Percentiles rank a stretch among this genome's conserved stretches.
Conservation (phyloP, 1,140 invertebrate genomes). For the Agrypnia vestita region DNA sequence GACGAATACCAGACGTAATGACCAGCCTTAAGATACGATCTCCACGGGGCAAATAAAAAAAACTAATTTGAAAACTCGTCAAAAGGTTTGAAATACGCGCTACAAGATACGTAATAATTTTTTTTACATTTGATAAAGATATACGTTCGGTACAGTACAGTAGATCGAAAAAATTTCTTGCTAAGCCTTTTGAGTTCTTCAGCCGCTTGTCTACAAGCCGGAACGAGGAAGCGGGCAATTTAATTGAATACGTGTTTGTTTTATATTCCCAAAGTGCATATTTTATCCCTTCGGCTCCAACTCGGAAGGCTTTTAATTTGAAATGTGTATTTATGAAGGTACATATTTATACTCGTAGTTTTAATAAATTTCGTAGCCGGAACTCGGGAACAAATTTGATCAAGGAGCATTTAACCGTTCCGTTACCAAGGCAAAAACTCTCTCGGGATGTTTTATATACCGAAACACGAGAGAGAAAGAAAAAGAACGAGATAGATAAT, state of each 20-base stretch:
- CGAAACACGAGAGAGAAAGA: no score
- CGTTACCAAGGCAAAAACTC: no score
- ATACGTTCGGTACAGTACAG: background rate
- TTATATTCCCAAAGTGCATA: conserved; percentile 26
- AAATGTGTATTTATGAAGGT: conserved; percentile 1
- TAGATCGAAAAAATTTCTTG: background rate
- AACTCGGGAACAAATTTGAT: no score
- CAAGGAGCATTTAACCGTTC: no score
- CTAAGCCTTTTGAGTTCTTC: conserved; percentile 1
- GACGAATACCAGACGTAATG: background rate
- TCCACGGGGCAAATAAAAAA: background rate
- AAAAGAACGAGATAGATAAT: no score
- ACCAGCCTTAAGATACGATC: conserved; percentile 18
- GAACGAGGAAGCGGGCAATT: background rate
- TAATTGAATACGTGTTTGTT: conserved; percentile 38
- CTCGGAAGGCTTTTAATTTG: background rate
- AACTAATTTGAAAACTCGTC: background rate
- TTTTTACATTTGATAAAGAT: background rate
- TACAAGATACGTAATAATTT: background rate
- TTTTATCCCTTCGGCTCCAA: conserved; percentile 1
- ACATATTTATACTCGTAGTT: background rate
- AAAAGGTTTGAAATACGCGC: background rate
- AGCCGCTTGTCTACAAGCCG: background rate
- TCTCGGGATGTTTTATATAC: no score
- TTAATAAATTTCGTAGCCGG: background rate